Evolutionary conservation across 2,113 vertebrate species (phyloP).

Genomic region (Speoplatyrhinus poulsoni): DNA sequence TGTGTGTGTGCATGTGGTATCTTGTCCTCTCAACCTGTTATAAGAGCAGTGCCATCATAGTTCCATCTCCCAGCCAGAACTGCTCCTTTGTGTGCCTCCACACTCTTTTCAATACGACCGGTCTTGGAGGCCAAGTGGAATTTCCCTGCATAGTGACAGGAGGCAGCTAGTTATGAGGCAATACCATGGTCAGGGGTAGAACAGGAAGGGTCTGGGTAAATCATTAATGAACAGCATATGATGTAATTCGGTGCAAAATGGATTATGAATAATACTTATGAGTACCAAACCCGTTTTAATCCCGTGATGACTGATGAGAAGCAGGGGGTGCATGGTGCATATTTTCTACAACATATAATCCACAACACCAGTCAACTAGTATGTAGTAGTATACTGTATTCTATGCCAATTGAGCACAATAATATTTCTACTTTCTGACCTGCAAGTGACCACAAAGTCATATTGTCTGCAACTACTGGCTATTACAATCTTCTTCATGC

Average conservation of each 20-base stretch:
- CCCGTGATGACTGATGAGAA: not conserved
- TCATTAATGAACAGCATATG: not conserved
- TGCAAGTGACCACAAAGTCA: conserved; percentile 11
- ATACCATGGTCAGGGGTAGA: not conserved
- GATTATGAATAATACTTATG: not conserved
- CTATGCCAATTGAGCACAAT: not conserved
- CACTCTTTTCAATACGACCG: conserved; percentile 92
- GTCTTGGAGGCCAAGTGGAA: conserved; percentile 90
- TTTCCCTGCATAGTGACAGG: conserved; percentile 80
- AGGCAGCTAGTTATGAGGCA: not conserved
- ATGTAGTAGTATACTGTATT: conserved; percentile 10
- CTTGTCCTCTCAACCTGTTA: conserved; percentile 81
- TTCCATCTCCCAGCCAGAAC: conserved; percentile 94
- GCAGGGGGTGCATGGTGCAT: not conserved
- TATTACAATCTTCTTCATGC: conserved; percentile 18
- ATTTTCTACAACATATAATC: too few relatives aligned
- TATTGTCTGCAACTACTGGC: conserved; percentile 12
- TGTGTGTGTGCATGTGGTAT: not conserved
- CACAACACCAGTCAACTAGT: not conserved
- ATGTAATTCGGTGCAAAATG: conserved; percentile 1
- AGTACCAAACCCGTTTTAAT: not conserved
- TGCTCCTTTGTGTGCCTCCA: conserved; percentile 93
- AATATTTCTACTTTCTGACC: conserved; percentile 12
- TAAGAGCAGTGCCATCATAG: conserved; percentile 91
- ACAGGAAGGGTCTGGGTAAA: not conserved